A percentile compares a stretch with the other conserved stretches of the same genome.
phyloP scores from a whole-genome alignment of 1,140 invertebrate species.

The Bombus vancouverensis region DNA sequence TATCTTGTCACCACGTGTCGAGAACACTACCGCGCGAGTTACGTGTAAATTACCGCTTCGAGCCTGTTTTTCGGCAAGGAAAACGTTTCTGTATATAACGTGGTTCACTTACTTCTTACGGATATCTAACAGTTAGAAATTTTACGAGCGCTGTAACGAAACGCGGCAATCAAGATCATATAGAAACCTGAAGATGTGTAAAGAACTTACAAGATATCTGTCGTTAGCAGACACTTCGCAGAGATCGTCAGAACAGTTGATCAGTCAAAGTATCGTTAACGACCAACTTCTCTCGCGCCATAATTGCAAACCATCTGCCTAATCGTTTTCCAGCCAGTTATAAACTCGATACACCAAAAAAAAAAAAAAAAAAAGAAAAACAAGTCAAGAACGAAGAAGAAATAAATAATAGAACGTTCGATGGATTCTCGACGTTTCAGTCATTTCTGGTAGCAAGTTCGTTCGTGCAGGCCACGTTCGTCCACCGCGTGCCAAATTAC shows the following conservation, averaged over 20 bases:
- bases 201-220: too few relatives aligned
- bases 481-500: conserved; percentile 42
- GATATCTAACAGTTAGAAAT: too few relatives aligned
- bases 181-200: too few relatives aligned
- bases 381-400: neutral
- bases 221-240: too few relatives aligned
- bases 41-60: neutral
- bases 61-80: too few relatives aligned
- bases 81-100: too few relatives aligned
- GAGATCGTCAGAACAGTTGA: too few relatives aligned
- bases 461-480: neutral
- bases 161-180: too few relatives aligned
- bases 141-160: too few relatives aligned
- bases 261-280: neutral
- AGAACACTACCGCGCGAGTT: neutral
- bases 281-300: neutral
- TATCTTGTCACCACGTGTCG: neutral
- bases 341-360: neutral
- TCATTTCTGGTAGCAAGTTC: conserved; percentile 22
- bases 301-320: neutral
- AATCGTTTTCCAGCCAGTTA: neutral
- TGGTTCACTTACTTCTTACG: too few relatives aligned
- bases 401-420: neutral
- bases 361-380: too few relatives aligned
- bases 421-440: conserved; percentile 7